phyloP scores from a whole-genome alignment of 2,113 vertebrate genomes.

The Silurus meridionalis region DNA sequence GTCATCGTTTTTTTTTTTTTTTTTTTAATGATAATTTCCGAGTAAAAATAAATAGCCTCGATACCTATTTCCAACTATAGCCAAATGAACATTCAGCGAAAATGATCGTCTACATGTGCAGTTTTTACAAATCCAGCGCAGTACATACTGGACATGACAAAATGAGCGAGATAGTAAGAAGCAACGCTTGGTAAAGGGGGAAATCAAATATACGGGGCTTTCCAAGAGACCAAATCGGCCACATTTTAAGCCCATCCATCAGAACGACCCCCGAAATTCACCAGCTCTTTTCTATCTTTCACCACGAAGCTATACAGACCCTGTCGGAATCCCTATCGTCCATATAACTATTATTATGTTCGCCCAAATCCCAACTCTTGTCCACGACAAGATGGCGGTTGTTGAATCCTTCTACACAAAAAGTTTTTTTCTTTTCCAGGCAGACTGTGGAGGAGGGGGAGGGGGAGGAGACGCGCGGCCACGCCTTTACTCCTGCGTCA shows the following conservation, averaged over 20 bases:
- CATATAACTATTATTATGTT: neutral
- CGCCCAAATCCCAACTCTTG: neutral
- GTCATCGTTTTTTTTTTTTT: conserved; percentile 56
- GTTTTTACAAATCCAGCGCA: conserved; percentile 66
- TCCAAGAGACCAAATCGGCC: conserved; percentile 60
- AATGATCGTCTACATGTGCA: conserved; percentile 68
- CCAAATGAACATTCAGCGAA: conserved; percentile 68
- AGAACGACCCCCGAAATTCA: neutral
- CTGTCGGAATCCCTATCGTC: neutral
- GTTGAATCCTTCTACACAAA: conserved; percentile 91
- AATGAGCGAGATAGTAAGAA: conserved; percentile 68
- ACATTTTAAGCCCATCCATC: neutral
- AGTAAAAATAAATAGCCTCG: conserved; percentile 65
- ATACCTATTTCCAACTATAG: conserved; percentile 63
- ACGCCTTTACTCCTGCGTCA: neutral
- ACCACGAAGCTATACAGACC: neutral
- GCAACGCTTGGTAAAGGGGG: conserved; percentile 77
- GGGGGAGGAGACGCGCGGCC: neutral
- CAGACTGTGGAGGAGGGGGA: conserved; percentile 1
- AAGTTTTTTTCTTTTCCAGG: conserved; percentile 74
- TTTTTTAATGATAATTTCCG: conserved; percentile 67
- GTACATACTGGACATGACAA: conserved; percentile 62
- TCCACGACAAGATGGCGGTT: conserved; percentile 93
- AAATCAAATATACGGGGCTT: conserved; percentile 77
- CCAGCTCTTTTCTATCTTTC: neutral